Base-by-base conservation (phyloP, 2,888 invertebrate genomes). In the Melipona bicolor region DNA sequence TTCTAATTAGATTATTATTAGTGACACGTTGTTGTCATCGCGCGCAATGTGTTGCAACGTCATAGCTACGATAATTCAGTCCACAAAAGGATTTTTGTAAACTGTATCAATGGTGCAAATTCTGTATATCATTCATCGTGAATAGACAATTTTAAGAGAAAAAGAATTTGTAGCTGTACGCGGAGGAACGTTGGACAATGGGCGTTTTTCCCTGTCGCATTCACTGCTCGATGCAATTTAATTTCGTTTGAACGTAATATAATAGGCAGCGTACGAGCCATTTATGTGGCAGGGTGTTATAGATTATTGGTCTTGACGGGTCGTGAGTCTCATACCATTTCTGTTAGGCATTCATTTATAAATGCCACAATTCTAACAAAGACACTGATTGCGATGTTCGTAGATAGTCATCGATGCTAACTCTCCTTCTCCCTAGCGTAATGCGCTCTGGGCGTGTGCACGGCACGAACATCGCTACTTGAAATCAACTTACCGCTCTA, bases 221-320 rank as follows among this genome's bases (percentile, higher is more conserved):
- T 81, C 67, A 59, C 77, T n/a, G 65, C 36, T 27, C 59, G 72
- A 62, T 73, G 77, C 77, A 71, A 81, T 85, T 74, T 71, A 81
- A 81, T 85, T 84, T 88, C 77, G 74, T 78, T 79, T 64, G 77
- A 81, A 70, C 76, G 83, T 79, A 78, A 87, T 83, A 79, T 81
- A 87, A 86, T 81, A 74, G 78, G 54, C 64, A 77, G 65, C 79
- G 76, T 87, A 83, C 80, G 72, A 79, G 77, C 78, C 81, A 79
- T 88, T 87, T 84, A 85, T 88, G 82, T 80, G 86, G 83, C 83
- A 79, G 70, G 80, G 78, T 67, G 84, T 89, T 90, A 85, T 84
- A 87, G 83, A 90, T 89, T 89, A 90, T 89, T 88, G 81, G 81
- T 27, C 73, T 88, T 86, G 81, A 64, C 78, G 85, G 87, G 86